Evolutionary conservation across 2,113 vertebrate genomes (phyloP).

Genomic region (Ramphastos sulfuratus): DNA sequence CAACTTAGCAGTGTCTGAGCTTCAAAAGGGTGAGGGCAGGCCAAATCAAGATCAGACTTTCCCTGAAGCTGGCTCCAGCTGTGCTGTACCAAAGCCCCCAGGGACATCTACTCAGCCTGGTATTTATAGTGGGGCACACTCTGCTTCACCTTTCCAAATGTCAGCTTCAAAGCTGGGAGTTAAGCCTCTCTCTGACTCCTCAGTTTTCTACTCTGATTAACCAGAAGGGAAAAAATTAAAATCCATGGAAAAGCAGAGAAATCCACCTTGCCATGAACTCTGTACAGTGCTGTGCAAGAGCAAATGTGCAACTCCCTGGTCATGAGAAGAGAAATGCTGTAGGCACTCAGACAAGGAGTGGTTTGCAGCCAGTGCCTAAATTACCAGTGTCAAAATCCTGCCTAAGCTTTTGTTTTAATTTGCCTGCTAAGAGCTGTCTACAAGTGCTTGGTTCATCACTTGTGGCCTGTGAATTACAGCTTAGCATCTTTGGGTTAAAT

Average conservation of each 20-base stretch:
- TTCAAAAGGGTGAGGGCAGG: neutral
- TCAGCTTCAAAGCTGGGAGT: neutral
- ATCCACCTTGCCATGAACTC: neutral
- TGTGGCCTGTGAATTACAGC: neutral
- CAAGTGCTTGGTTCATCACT: neutral
- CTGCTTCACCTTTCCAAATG: neutral
- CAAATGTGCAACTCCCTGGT: neutral
- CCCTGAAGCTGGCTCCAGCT: accelerated
- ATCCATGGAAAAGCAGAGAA: neutral
- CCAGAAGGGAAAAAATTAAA: neutral
- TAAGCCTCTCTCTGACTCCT: neutral
- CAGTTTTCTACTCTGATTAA: neutral
- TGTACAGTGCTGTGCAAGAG: accelerated
- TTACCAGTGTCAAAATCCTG: neutral
- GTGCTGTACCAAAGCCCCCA: neutral
- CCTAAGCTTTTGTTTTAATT: neutral
- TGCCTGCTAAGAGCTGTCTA: neutral
- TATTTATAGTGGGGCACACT: accelerated
- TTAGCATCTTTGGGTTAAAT: neutral
- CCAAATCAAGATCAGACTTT: neutral
- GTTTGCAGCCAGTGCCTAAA: neutral
- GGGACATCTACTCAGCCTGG: neutral
- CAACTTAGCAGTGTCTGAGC: neutral
- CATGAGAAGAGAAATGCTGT: neutral
- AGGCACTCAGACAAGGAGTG: neutral